Evolutionary conservation across 2,797 vertebrate genomes (phyloP).

Genomic region (Falco cherrug): DNA sequence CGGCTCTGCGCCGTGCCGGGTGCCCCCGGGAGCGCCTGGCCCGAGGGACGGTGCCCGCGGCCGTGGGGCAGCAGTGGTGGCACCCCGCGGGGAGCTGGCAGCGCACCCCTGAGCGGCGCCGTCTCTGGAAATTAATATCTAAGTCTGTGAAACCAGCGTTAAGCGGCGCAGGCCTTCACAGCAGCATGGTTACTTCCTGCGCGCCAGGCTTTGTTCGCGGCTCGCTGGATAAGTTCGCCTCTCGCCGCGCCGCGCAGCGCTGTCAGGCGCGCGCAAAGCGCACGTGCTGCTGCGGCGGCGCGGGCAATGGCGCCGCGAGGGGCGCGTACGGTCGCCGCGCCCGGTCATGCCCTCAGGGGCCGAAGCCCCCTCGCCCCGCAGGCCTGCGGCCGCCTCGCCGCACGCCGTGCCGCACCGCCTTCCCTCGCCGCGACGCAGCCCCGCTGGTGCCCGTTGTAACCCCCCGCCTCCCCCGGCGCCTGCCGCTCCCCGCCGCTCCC

Average conservation of each 20-base stretch:
- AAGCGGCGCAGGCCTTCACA: not conserved
- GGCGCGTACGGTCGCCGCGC: accelerated
- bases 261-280: not conserved
- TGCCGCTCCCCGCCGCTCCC: accelerated
- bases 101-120: accelerated
- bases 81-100: not conserved
- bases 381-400: not conserved
- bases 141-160: accelerated
- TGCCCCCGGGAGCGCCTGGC: not conserved
- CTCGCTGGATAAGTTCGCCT: not conserved
- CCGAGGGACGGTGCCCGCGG: not conserved
- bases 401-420: no score
- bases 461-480: accelerated
- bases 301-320: accelerated
- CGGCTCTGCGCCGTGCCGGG: no score
- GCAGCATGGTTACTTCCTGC: accelerated
- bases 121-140: accelerated
- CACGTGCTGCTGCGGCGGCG: accelerated
- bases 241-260: accelerated
- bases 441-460: accelerated
- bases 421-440: not conserved
- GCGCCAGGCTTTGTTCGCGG: not conserved
- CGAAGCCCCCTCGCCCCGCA: accelerated
- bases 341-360: not conserved
- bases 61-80: not conserved